A percentile compares a stretch with the other conserved stretches of the same genome.
These are phyloP conservation scores for Trichosurus vulpecula DNA, from an alignment of 2,797 vertebrate species.

Conservation along the genomic window DNA sequence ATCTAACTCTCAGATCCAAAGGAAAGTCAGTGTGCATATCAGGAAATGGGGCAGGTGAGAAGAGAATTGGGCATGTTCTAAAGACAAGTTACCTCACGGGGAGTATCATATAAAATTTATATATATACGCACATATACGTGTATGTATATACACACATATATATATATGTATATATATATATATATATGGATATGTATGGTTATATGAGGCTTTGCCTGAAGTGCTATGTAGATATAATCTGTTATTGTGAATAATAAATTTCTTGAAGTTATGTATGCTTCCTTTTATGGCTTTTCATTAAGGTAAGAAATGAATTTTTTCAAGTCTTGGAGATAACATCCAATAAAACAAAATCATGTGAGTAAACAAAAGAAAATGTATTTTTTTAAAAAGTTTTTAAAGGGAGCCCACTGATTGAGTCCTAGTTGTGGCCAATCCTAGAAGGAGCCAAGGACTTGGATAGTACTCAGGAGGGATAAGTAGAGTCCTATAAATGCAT, in stretches of 20 bases:
- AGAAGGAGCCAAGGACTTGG: not conserved
- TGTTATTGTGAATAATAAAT: not conserved
- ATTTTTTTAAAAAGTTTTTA: not conserved
- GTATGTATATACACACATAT: fast-evolving
- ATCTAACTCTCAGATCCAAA: not conserved
- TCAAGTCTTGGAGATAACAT: not conserved
- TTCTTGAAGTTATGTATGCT: not conserved
- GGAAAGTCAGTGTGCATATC: not conserved
- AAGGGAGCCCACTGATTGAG: not conserved
- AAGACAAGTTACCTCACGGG: not conserved
- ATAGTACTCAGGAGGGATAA: not conserved
- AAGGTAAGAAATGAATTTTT: not conserved
- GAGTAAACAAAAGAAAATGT: not conserved
- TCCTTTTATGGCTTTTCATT: not conserved
- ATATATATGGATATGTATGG: not conserved
- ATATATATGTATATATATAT: no score
- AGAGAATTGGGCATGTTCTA: not conserved
- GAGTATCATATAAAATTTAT: not conserved
- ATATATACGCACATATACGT: not conserved
- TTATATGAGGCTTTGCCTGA: no score
- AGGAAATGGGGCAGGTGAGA: not conserved
- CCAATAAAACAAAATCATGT: not conserved
- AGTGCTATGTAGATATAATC: not conserved
- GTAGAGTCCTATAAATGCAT: not conserved
- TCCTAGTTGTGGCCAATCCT: not conserved